phyloP scores from a whole-genome alignment of 2,888 invertebrate species.

The Cheilosia scutellata region DNA sequence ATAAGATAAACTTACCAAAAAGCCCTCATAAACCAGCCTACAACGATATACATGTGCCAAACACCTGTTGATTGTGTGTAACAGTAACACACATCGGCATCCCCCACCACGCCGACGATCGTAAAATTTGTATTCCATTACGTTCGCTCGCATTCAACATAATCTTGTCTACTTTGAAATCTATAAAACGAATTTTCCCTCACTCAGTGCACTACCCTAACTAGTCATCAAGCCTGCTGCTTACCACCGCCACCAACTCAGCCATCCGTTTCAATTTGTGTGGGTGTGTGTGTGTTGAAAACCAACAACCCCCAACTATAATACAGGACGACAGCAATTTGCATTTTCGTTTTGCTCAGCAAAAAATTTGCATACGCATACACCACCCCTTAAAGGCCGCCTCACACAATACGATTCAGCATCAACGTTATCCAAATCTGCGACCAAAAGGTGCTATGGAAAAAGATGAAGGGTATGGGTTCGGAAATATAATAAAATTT shows the following conservation, averaged over 20 bases:
- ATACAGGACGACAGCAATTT: slow-evolving; percentile 64
- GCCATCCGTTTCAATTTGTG: slow-evolving; percentile 65
- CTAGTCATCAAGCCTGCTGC: slow-evolving; percentile 41
- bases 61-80: slow-evolving; percentile 62
- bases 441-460: not conserved
- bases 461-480: slow-evolving; percentile 7
- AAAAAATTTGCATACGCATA: slow-evolving; percentile 61
- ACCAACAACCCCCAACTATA: slow-evolving; percentile 37
- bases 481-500: slow-evolving; percentile 50
- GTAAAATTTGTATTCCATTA: slow-evolving; percentile 43
- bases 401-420: slow-evolving; percentile 32
- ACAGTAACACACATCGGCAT: slow-evolving; percentile 2
- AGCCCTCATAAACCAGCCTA: slow-evolving; percentile 4
- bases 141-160: slow-evolving; percentile 22
- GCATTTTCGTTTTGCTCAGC: slow-evolving; percentile 59
- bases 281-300: slow-evolving; percentile 37
- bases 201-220: slow-evolving; percentile 8
- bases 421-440: slow-evolving; percentile 12
- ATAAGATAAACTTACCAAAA: not conserved
- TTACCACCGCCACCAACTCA: slow-evolving; percentile 1
- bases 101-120: slow-evolving; percentile 9
- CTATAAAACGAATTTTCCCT: slow-evolving; percentile 21
- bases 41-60: slow-evolving; percentile 1
- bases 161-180: slow-evolving; percentile 29
- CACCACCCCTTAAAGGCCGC: not conserved